These are phyloP conservation scores for Drosophila pruinosa DNA, from an alignment of 1,140 invertebrate species.

Conservation along the genomic window DNA sequence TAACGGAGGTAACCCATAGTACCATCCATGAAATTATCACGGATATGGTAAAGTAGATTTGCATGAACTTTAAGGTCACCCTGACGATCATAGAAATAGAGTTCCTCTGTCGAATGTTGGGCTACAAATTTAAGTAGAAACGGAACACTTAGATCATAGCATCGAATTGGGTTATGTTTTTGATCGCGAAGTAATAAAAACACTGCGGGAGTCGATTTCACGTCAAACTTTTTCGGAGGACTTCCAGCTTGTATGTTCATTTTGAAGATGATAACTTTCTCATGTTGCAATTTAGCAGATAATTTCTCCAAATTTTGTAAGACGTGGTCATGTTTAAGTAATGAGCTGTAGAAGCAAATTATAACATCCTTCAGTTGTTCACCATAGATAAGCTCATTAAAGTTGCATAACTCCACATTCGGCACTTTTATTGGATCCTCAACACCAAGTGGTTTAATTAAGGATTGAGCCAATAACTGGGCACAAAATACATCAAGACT, in stretches of 20 bases:
- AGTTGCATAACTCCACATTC: constrained; percentile 13
- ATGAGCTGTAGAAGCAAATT: constrained; percentile 32
- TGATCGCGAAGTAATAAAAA: constrained; percentile 11
- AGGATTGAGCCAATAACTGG: constrained; percentile 3
- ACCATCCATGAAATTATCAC: background rate
- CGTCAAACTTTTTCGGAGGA: constrained; percentile 34
- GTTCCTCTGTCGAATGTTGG: background rate
- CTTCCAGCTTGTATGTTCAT: constrained; percentile 11
- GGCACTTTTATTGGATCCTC: background rate
- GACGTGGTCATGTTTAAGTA: background rate
- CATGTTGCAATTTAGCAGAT: constrained; percentile 18
- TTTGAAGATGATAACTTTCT: constrained; percentile 31
- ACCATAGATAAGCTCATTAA: constrained; percentile 36
- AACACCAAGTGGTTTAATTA: background rate
- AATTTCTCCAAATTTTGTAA: background rate
- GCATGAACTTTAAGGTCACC: background rate
- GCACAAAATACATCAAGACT: constrained; percentile 31
- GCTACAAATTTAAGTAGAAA: background rate
- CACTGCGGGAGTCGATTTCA: constrained; percentile 10
- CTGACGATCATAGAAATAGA: background rate
- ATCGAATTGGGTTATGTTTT: constrained; percentile 12
- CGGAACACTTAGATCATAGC: background rate
- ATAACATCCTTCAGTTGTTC: constrained; percentile 16
- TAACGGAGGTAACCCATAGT: background rate
- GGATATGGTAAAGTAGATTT: background rate